A percentile compares a stretch with the other conserved stretches of the same genome.
Evolutionary conservation across 2,888 invertebrate species (phyloP).

Genomic region (Timema podura): DNA sequence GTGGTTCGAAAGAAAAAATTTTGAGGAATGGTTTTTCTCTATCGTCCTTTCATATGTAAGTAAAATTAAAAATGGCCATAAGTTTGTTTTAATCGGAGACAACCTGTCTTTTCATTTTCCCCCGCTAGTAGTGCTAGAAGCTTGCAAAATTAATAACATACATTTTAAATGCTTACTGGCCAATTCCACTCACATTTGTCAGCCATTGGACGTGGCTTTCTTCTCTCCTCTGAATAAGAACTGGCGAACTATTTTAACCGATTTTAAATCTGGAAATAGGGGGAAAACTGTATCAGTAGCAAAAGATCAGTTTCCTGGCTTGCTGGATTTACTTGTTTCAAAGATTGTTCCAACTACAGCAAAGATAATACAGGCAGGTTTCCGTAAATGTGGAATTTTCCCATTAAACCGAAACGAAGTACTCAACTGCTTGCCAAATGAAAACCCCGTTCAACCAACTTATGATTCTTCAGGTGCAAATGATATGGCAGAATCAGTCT

Average conservation of each 20-base stretch:
- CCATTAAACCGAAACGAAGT: background rate
- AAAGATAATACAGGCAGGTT: background rate
- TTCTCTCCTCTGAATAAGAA: background rate
- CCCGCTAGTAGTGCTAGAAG: slow-evolving; percentile 13
- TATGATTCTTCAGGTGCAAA: too few species aligned
- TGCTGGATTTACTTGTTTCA: slow-evolving; percentile 4
- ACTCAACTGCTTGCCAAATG: slow-evolving; percentile 2
- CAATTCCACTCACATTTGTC: slow-evolving; percentile 21
- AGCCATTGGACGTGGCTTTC: slow-evolving; percentile 17
- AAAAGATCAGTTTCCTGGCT: background rate
- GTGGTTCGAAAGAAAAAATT: slow-evolving; percentile 36
- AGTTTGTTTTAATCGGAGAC: slow-evolving; percentile 11
- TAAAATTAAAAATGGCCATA: background rate
- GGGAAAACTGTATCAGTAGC: background rate
- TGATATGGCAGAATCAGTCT: background rate
- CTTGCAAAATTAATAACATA: slow-evolving; percentile 21
- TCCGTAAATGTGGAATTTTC: slow-evolving; percentile 10
- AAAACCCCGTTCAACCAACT: background rate
- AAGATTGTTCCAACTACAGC: background rate
- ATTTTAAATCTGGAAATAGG: background rate
- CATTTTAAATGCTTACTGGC: slow-evolving; percentile 20
- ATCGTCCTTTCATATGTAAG: slow-evolving; percentile 10
- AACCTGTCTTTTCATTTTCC: slow-evolving; percentile 22
- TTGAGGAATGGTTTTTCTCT: slow-evolving; percentile 26
- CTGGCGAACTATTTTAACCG: background rate